Evolutionary conservation across 2,113 vertebrate genomes (phyloP), one percentile per base, ranked within the genome.

Genomic region (Machaerirhynchus nigripectus): DNA sequence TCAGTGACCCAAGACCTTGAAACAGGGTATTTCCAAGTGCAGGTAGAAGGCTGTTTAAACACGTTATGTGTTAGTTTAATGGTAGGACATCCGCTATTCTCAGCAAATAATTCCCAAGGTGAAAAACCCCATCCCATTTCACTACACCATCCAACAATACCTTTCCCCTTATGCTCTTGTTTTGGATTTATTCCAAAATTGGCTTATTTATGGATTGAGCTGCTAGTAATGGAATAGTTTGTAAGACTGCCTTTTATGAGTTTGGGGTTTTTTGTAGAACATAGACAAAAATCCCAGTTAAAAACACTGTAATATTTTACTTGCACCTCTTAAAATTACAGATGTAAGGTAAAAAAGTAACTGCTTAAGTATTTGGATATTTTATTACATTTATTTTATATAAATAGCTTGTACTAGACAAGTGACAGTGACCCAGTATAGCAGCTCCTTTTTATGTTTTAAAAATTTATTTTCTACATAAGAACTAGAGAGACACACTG

Each of bases 41-140:
- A 97, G 97, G 97, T 98, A 97, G 97, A 96, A 98, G 97, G 96
- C 97, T 97, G 96, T 98, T 97, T 97, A 97, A 97, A 97, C 75
- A 88, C 90, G 50, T 94, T 97, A 90, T 92, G 91, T 86, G 97
- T 96, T 87, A 97, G 91, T 84, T 95, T 97, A 96, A 97, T 97
- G 93, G 95, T 97, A 98, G 97, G 97, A 98, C 97, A 98, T 98
- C 98, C 95, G 97, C 76, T 98, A 96, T 90, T 97, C 97, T 95
- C 96, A 95, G 91, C 89, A 97, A 97, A 95, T 96, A 97, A 97
- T 98, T 93, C 97, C 97, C 96, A 98, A 97, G 96, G 97, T 97
- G 96, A 97, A 97, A 97, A 97, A 80, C 42, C 23, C 88, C 74
- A 96, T 91, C 82, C 91, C 88, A 96, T 95, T 97, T 94, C 95